These are phyloP conservation scores for Drosophila gunungcola DNA, from an alignment of 1,140 invertebrate genomes.

Conservation along the genomic window DNA sequence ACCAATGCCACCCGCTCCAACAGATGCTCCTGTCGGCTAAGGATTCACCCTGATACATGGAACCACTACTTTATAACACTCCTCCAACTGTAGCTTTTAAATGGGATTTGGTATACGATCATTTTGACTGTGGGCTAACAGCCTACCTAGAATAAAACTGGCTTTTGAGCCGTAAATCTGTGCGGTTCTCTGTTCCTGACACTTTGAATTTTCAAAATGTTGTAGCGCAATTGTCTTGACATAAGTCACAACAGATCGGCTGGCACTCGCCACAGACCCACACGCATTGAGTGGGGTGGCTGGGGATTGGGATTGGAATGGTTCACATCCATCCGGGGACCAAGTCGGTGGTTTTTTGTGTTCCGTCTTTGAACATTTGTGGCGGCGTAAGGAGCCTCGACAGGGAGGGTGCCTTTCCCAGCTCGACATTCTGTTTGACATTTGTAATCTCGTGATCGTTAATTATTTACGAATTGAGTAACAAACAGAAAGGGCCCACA, in stretches of 20 bases:
- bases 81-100: neutral
- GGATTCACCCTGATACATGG: too few relatives aligned
- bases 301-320: neutral
- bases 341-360: conserved; percentile 64
- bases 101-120: conserved; percentile 57
- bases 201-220: conserved; percentile 14
- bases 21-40: neutral
- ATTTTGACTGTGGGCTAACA: neutral
- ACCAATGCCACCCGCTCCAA: neutral
- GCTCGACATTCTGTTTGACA: conserved; percentile 84
- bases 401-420: conserved; percentile 42
- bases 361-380: conserved; percentile 58
- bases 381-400: conserved; percentile 29
- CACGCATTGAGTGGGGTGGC: conserved; percentile 54
- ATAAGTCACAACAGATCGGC: conserved; percentile 82
- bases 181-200: neutral
- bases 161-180: conserved; percentile 1
- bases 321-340: conserved; percentile 31
- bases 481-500: conserved; percentile 34
- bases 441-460: conserved; percentile 84
- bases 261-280: conserved; percentile 69
- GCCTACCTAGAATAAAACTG: conserved; percentile 11
- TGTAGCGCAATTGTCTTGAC: conserved; percentile 69
- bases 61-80: neutral
- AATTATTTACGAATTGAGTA: conserved; percentile 84